Evolutionary conservation across 2,888 invertebrate genomes (phyloP).

Genomic region (Hypselothyrea guttata): DNA sequence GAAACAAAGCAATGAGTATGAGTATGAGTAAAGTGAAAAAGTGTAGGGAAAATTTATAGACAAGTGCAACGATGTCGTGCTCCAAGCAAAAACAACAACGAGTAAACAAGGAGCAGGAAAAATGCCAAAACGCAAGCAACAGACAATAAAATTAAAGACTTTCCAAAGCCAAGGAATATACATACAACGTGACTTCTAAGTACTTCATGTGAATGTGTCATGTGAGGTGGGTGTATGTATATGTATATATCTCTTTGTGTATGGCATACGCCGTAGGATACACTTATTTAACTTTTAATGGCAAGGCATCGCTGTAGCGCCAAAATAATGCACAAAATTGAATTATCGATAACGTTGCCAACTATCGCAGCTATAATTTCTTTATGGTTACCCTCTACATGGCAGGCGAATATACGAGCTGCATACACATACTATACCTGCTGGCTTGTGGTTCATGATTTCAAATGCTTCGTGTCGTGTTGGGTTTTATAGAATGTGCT

Average conservation of each 20-base stretch:
- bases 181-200: constrained; percentile 20
- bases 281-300: constrained; percentile 74
- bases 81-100: constrained; percentile 30
- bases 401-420: neutral
- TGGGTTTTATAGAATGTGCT: neutral
- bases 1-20: constrained; percentile 25
- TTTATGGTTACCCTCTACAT: constrained; percentile 60
- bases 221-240: constrained; percentile 22
- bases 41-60: constrained; percentile 65
- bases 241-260: constrained; percentile 19
- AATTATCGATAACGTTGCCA: constrained; percentile 74
- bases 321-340: constrained; percentile 78
- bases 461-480: constrained; percentile 15
- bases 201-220: constrained; percentile 41
- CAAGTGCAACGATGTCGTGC: constrained; percentile 54
- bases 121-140: constrained; percentile 51
- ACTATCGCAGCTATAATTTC: constrained; percentile 70
- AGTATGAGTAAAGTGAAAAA: constrained; percentile 22
- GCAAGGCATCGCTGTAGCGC: constrained; percentile 64
- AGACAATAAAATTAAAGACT: constrained; percentile 73
- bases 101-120: constrained; percentile 7
- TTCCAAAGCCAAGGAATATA: constrained; percentile 43
- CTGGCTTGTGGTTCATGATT: constrained; percentile 28
- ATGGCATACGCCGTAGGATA: constrained; percentile 59
- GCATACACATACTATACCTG: constrained; percentile 7